phyloP scores from a whole-genome alignment of 2,797 vertebrate genomes.

The Acridotheres tristis region DNA sequence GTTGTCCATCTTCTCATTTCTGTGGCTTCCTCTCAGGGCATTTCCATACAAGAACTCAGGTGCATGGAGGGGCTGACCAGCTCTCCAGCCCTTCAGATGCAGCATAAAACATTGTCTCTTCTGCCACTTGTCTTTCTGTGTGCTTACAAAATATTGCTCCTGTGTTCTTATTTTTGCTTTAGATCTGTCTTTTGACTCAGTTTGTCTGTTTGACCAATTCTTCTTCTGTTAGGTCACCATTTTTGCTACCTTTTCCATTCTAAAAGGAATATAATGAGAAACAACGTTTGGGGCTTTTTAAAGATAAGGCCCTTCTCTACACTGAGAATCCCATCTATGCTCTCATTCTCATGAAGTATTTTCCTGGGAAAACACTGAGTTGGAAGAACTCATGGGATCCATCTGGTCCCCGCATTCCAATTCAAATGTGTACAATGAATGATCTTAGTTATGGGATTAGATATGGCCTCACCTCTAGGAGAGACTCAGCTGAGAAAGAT shows the following conservation, averaged over 20 bases:
- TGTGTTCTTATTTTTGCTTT: neutral
- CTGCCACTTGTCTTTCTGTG: neutral
- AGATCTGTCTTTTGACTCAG: neutral
- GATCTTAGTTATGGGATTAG: neutral
- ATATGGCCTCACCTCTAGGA: neutral
- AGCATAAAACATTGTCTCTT: neutral
- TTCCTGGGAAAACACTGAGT: neutral
- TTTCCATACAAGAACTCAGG: neutral
- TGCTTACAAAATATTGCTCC: neutral
- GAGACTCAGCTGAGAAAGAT: neutral
- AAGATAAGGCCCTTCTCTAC: neutral
- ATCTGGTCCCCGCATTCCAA: neutral
- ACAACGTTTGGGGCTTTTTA: neutral
- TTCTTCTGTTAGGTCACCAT: neutral
- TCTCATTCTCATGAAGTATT: neutral
- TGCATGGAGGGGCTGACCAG: neutral
- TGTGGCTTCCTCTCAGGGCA: neutral
- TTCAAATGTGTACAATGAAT: neutral
- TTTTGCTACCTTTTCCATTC: neutral
- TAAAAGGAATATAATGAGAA: neutral
- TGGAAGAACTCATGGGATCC: neutral
- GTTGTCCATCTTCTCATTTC: neutral
- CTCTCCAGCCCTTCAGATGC: neutral
- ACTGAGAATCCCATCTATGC: neutral
- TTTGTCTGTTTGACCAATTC: neutral